A percentile compares a stretch with the other conserved stretches of the same genome.
Evolutionary conservation across 2,113 vertebrate genomes (phyloP).

Genomic region (Hippocampus zosterae): DNA sequence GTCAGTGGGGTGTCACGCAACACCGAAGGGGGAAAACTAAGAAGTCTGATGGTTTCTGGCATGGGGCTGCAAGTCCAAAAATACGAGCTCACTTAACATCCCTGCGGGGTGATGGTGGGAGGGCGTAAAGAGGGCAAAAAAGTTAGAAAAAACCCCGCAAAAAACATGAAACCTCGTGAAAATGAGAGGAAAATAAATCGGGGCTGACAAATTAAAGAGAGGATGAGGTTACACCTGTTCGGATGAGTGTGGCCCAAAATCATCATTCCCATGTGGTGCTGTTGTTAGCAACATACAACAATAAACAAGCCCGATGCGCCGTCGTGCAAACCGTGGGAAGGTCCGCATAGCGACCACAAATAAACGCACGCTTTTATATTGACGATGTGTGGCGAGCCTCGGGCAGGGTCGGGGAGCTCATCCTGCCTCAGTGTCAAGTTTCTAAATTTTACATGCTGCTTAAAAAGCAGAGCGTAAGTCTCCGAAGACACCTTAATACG

Average conservation of each 20-base stretch:
- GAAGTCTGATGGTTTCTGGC: constrained; percentile 57
- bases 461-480: neutral
- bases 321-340: constrained; percentile 47
- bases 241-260: constrained; percentile 32
- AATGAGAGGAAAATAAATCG: constrained; percentile 36
- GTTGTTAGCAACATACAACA: constrained; percentile 64
- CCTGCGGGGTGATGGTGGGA: constrained; percentile 37
- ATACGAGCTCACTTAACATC: constrained; percentile 59
- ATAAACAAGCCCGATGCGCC: constrained; percentile 50
- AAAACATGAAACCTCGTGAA: constrained; percentile 28
- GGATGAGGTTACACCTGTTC: constrained; percentile 62
- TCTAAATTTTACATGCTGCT: constrained; percentile 10
- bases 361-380: constrained; percentile 40
- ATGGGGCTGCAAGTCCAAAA: constrained; percentile 46
- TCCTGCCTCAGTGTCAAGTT: constrained; percentile 14
- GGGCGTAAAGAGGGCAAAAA: constrained; percentile 11
- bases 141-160: constrained; percentile 14
- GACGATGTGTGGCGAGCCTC: constrained; percentile 18
- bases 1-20: constrained; percentile 54
- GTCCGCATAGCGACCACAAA: constrained; percentile 48
- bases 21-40: constrained; percentile 54
- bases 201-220: constrained; percentile 41
- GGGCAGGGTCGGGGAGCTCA: constrained; percentile 12
- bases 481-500: too few relatives aligned
- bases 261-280: constrained; percentile 62